phyloP scores from a whole-genome alignment of 2,797 vertebrate species.

The Halcyon badia region DNA sequence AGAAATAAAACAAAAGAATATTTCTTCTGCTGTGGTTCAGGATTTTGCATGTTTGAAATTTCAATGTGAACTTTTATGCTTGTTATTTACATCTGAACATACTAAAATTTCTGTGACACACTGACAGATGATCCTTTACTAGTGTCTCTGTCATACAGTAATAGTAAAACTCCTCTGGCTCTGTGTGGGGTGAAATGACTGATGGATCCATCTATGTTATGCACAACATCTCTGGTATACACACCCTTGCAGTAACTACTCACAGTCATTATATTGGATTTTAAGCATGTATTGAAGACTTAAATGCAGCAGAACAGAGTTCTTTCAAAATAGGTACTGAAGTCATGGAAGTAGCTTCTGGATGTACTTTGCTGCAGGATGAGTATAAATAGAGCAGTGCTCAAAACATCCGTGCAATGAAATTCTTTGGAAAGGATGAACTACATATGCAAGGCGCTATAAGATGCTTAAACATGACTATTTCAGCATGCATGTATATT shows the following conservation, averaged over 20 bases:
- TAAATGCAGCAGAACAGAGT: background rate
- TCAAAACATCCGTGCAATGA: slow-evolving; percentile 31
- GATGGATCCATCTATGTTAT: background rate
- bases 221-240: background rate
- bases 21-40: background rate
- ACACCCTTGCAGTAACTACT: background rate
- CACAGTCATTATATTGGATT: background rate
- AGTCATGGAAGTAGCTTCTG: slow-evolving; percentile 24
- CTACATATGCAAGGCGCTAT: background rate
- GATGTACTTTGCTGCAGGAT: slow-evolving; percentile 24
- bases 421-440: slow-evolving; percentile 49
- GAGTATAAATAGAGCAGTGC: slow-evolving; percentile 53
- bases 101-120: background rate
- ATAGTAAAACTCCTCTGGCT: background rate
- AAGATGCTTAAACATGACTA: slow-evolving; percentile 13
- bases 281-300: background rate
- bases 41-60: background rate
- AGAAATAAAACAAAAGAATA: background rate
- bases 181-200: background rate
- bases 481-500: background rate
- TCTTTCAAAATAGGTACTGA: slow-evolving; percentile 49
- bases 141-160: background rate
- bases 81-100: background rate
- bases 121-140: background rate
- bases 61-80: background rate